Conservation (phyloP, 2,797 vertebrate genomes). For the Menidia menidia region DNA sequence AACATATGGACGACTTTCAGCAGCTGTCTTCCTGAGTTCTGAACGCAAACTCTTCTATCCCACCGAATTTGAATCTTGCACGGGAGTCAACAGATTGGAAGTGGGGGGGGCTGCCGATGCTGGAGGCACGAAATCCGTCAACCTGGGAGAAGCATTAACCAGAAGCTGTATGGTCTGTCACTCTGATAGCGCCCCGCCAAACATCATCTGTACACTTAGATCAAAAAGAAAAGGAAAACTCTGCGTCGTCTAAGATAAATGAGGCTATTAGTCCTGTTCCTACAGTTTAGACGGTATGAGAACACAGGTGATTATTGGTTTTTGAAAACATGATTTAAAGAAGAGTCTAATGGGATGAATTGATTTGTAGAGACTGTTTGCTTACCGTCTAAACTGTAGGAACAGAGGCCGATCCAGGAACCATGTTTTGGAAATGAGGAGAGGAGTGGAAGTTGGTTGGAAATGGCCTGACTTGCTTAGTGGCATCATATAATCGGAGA, state of each 20-base stretch:
- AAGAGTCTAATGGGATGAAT: constrained; percentile 11
- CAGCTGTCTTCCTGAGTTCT: not conserved
- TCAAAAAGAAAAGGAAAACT: no score
- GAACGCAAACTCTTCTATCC: constrained; percentile 4
- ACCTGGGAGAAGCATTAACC: constrained; percentile 8
- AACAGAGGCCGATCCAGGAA: constrained; percentile 2
- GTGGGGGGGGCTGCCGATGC: constrained; percentile 24
- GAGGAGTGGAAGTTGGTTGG: not conserved
- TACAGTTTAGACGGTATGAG: no score
- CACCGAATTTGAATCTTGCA: constrained; percentile 5
- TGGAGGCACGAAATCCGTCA: constrained; percentile 13
- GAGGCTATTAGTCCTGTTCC: no score
- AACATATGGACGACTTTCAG: not conserved
- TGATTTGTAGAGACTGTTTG: constrained; percentile 4
- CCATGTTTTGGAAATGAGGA: not conserved
- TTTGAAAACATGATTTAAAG: no score
- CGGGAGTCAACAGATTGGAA: constrained; percentile 26
- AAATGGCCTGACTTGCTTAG: not conserved
- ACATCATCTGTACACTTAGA: no score
- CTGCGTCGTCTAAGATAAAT: no score
- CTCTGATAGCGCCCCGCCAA: not conserved
- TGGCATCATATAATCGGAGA: constrained; percentile 3
- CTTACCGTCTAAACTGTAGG: not conserved
- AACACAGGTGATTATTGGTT: no score
- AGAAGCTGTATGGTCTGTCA: constrained; percentile 4